These are phyloP conservation scores for Electrophaes corylata DNA, from an alignment of 2,888 invertebrate genomes.

Conservation along the genomic window DNA sequence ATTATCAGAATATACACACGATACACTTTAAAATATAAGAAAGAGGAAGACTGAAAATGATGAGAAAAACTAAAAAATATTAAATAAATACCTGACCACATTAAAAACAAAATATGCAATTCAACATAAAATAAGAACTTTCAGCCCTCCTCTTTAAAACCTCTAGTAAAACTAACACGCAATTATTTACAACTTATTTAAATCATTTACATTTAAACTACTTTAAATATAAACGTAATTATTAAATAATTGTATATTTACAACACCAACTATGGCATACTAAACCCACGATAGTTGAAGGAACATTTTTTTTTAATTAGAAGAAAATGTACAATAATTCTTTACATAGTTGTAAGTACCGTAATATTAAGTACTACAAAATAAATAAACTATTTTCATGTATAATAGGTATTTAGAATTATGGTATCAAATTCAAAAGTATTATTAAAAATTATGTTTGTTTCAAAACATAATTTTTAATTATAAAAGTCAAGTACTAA, in stretches of 20 bases:
- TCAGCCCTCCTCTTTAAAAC: constrained; percentile 37
- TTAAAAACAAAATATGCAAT: background rate
- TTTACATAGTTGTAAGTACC: constrained; percentile 40
- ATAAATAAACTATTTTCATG: constrained; percentile 60
- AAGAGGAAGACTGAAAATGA: constrained; percentile 30
- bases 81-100: background rate
- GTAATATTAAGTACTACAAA: constrained; percentile 55
- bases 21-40: constrained; percentile 49
- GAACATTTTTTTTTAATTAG: constrained; percentile 50
- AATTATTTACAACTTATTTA: constrained; percentile 56
- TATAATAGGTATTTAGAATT: background rate
- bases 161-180: constrained; percentile 53
- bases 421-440: background rate
- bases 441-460: background rate
- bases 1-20: constrained; percentile 62
- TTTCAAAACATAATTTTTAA: background rate
- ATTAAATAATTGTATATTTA: constrained; percentile 48
- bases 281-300: constrained; percentile 51
- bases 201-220: constrained; percentile 41
- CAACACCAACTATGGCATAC: constrained; percentile 54
- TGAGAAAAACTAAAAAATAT: background rate
- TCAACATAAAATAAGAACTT: constrained; percentile 12
- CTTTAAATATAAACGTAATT: constrained; percentile 36
- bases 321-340: constrained; percentile 51
- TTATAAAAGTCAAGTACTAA: background rate